Evolutionary conservation across 2,888 invertebrate species (phyloP).

Genomic region (Formica aserva): DNA sequence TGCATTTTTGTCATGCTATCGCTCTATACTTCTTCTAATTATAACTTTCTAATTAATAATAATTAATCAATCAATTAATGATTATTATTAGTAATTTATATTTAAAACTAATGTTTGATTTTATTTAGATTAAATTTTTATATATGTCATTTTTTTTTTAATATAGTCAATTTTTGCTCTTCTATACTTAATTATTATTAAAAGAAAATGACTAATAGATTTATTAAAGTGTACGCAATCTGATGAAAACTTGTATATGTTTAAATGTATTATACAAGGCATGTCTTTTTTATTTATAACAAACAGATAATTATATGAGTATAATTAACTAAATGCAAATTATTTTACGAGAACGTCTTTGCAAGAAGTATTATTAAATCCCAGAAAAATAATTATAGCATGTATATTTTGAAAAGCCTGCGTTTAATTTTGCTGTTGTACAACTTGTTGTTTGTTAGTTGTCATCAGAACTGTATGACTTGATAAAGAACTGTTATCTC

Average conservation of each 20-base stretch:
- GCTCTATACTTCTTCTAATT: constrained; percentile 2
- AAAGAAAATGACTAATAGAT: background rate
- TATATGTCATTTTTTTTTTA: background rate
- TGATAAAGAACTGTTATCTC: constrained; percentile 56
- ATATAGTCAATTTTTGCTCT: background rate
- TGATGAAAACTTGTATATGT: background rate
- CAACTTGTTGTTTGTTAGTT: constrained; percentile 27
- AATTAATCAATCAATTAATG: background rate
- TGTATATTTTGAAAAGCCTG: background rate
- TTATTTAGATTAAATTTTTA: background rate
- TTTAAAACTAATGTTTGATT: constrained; percentile 1
- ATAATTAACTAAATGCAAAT: background rate
- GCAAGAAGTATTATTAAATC: background rate
- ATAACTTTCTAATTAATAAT: background rate
- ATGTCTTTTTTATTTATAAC: background rate
- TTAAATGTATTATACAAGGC: background rate
- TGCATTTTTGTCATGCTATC: background rate
- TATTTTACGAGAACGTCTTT: background rate
- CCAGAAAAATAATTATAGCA: background rate
- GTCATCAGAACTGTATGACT: constrained; percentile 29
- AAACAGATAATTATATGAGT: background rate
- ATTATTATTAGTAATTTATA: background rate
- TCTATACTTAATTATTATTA: background rate
- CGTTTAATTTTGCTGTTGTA: constrained; percentile 4
- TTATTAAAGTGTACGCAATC: background rate